Evolutionary conservation across 2,113 vertebrate genomes (phyloP).

Genomic region (Turdus rufiventris): DNA sequence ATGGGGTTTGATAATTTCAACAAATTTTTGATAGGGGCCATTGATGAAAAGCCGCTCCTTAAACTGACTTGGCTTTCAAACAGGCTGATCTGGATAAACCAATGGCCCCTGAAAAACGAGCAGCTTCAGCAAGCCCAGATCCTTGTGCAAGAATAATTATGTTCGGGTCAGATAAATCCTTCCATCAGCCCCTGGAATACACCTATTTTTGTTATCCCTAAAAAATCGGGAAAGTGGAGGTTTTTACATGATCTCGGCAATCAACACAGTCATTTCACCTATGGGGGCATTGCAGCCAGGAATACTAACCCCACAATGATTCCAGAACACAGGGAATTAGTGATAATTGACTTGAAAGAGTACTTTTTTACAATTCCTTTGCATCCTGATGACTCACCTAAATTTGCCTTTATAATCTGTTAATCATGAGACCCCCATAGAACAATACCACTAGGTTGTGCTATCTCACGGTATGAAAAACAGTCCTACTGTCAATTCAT

Average conservation of each 20-base stretch:
- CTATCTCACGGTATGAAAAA: no score
- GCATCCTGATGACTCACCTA: no score
- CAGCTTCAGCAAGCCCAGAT: neutral
- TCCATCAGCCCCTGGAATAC: neutral
- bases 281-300: neutral
- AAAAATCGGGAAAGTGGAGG: neutral
- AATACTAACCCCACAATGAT: neutral
- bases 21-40: neutral
- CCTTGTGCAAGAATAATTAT: neutral
- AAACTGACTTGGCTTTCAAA: neutral
- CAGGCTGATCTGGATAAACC: neutral
- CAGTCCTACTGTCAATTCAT: no score
- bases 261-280: neutral
- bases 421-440: no score
- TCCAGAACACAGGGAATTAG: neutral
- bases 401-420: no score
- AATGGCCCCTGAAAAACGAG: neutral
- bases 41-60: neutral
- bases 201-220: neutral
- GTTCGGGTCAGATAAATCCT: neutral
- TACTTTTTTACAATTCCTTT: no score
- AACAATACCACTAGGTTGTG: no score
- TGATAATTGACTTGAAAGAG: neutral
- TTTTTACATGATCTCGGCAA: neutral
- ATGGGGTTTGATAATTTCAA: neutral